Evolutionary conservation across 2,888 invertebrate genomes (phyloP).

Genomic region (Ametastegia equiseti): DNA sequence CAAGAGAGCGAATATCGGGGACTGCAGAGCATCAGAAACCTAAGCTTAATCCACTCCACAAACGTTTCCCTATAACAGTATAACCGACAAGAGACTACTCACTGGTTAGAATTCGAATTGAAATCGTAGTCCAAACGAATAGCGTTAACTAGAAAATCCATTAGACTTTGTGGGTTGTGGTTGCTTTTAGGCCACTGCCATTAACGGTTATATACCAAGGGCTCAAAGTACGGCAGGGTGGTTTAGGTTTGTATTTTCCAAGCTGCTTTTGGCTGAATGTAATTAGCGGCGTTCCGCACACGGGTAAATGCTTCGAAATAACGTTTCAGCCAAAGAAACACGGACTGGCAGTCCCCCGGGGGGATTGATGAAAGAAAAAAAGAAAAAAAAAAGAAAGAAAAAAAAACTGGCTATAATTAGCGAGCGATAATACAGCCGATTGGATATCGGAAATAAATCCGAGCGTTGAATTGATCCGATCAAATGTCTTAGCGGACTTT

Average conservation of each 20-base stretch:
- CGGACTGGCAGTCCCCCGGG: not conserved
- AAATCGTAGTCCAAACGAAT: conserved; percentile 25
- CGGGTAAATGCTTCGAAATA: conserved; percentile 18
- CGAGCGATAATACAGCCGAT: conserved; percentile 10
- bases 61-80: not conserved
- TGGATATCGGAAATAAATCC: not conserved
- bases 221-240: conserved; percentile 7
- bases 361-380: conserved; percentile 33
- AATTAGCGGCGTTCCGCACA: conserved; percentile 26
- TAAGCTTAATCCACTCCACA: not conserved
- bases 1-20: not conserved
- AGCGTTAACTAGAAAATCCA: conserved; percentile 39
- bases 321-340: conserved; percentile 23
- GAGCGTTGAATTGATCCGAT: conserved; percentile 22
- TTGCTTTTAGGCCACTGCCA: conserved; percentile 24
- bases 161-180: conserved; percentile 37
- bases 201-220: conserved; percentile 25
- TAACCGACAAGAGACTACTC: not conserved
- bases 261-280: conserved; percentile 38
- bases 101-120: conserved; percentile 11
- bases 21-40: not conserved
- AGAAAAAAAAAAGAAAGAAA: no score
- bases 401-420: conserved; percentile 10
- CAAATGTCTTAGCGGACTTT: not conserved
- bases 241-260: conserved; percentile 32